Base-by-base conservation (phyloP, 2,888 invertebrate species). In the Melanostoma mellinum region DNA sequence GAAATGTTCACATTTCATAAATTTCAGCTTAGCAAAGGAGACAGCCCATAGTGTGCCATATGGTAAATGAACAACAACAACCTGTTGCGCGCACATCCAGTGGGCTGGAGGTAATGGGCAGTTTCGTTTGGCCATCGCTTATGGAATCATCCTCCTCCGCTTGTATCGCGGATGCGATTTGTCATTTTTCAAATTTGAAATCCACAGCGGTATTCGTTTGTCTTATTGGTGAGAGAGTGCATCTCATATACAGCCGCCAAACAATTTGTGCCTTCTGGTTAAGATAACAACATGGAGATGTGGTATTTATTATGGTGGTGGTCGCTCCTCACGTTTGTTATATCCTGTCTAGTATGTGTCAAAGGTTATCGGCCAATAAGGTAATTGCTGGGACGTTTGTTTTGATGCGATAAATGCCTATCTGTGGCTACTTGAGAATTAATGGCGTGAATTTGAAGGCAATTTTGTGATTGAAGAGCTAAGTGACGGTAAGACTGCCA, bases 1-100 rank as follows among this genome's bases (percentile, higher is more conserved):
- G 77, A 81, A 72, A 81, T 81, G 81, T 81, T 81, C 76, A 81
- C 81, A 81, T 77, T 81, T 81, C 81, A 81, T 81, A 81, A 81
- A 81, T 81, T 81, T 81, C 46, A 76, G 40, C 76, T 53, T 60
- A 30, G 76, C 71, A 65, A 60, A 81, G 71, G 67, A 67, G 76
- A 67, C 60, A 48, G 81, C 53, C 10, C 6, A 20, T 38, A 44
- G 48, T 9, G 81, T 72, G 81, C 76, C 77, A 72, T 81, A 81
- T 81, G 81, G 81, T 61, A 72, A 72, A 77, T 67, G 71, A 72
- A 30, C 71, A 63, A 63, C 38, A 81, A 77, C 81, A 81, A 81
- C 81, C 81, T 81, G 81, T 81, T 81, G 81, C 67, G 48, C 38
- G 4, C 33, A n/a, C 50, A 48, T 50, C 63, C 52, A 77, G 79